Percentiles rank a stretch among this genome's conserved stretches.
These are phyloP conservation scores for Acipenser oxyrinchus DNA, from an alignment of 2,797 vertebrate species.

Conservation along the genomic window DNA sequence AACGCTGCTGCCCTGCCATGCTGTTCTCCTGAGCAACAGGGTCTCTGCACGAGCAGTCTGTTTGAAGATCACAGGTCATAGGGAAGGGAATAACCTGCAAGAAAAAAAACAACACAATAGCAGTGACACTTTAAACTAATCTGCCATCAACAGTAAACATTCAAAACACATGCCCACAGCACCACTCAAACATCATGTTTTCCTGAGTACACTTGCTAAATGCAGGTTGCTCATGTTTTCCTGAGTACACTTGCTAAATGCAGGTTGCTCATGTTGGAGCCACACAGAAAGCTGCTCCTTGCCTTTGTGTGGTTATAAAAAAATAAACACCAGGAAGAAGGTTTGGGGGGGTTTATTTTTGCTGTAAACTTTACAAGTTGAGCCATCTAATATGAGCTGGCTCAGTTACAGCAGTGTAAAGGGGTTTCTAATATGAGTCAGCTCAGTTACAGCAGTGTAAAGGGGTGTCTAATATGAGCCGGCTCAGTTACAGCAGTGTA, in stretches of 20 bases:
- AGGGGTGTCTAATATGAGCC: no score
- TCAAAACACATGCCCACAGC: no score
- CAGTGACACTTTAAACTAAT: no score
- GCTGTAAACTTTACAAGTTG: no score
- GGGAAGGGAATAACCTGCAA: constrained; percentile 64
- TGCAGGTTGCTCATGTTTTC: constrained; percentile 17
- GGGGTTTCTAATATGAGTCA: no score
- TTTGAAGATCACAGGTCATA: constrained; percentile 64
- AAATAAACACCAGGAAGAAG: accelerated
- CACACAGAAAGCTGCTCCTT: neutral
- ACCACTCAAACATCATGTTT: no score
- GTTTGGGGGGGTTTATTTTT: constrained; percentile 12
- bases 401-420: no score
- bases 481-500: no score
- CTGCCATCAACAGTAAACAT: no score
- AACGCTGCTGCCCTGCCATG: constrained; percentile 30
- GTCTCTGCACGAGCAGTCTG: constrained; percentile 65
- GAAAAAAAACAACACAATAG: neutral
- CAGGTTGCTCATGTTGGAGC: constrained; percentile 13
- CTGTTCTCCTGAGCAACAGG: constrained; percentile 60
- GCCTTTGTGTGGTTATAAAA: neutral
- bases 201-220: no score
- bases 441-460: no score
- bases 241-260: constrained; percentile 8
- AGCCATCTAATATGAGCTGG: no score